Evolutionary conservation across 1,140 invertebrate genomes (phyloP).

Genomic region (Drosophila sucinea): DNA sequence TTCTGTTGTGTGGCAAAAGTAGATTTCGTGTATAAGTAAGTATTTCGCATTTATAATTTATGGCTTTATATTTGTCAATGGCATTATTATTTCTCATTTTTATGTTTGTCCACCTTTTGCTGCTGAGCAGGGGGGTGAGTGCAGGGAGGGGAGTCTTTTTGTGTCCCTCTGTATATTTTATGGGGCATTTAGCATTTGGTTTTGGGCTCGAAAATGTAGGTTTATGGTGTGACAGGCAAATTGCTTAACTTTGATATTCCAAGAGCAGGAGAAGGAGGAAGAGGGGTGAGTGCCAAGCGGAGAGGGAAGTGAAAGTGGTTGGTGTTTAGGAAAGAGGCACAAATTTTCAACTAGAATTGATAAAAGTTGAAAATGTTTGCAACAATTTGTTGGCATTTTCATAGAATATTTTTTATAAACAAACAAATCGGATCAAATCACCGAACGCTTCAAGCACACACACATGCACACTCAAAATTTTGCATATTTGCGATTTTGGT

Average conservation of each 20-base stretch:
- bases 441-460: not conserved
- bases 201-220: constrained; percentile 51
- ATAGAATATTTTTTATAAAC: constrained; percentile 5
- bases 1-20: constrained; percentile 53
- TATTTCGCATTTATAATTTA: constrained; percentile 81
- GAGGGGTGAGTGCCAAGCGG: not conserved
- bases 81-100: constrained; percentile 79
- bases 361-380: not conserved
- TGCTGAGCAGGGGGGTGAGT: not conserved
- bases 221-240: constrained; percentile 67
- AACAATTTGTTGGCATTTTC: constrained; percentile 19
- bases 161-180: constrained; percentile 60
- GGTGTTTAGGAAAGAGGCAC: too few relatives aligned
- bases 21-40: constrained; percentile 79
- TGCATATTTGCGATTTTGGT: constrained; percentile 66
- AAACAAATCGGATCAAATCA: constrained; percentile 24
- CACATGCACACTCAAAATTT: constrained; percentile 20
- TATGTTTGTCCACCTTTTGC: constrained; percentile 55
- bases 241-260: constrained; percentile 34
- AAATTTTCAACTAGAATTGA: not conserved
- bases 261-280: not conserved
- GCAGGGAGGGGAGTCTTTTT: not conserved
- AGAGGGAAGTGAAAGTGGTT: not conserved
- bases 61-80: constrained; percentile 81
- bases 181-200: constrained; percentile 62